A percentile compares a stretch with the other conserved stretches of the same genome.
Evolutionary conservation across 53 echinoderm and acorn worm genomes (phyloP).

Genomic region (Antedon mediterranea): DNA sequence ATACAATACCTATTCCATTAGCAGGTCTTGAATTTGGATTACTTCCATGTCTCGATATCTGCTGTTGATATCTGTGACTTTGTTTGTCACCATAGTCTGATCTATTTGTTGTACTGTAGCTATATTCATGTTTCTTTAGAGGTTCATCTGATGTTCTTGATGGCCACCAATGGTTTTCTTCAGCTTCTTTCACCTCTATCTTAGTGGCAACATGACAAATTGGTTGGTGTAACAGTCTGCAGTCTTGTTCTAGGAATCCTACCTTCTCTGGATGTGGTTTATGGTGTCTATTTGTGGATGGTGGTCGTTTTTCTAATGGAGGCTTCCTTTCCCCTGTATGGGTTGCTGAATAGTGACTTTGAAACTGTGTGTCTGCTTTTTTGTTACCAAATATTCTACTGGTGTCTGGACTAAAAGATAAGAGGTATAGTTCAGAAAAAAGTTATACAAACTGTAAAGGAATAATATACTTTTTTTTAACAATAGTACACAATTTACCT

Average conservation of each 20-base stretch:
- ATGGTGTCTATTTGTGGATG: slow-evolving; percentile 25
- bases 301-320: not conserved
- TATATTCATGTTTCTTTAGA: slow-evolving; percentile 29
- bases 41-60: slow-evolving; percentile 56
- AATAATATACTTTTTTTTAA: too few relatives aligned
- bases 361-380: not conserved
- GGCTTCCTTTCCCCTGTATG: not conserved
- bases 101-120: slow-evolving; percentile 47
- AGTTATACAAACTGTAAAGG: too few relatives aligned
- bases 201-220: slow-evolving; percentile 79
- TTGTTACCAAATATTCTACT: not conserved
- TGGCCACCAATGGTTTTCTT: slow-evolving; percentile 52
- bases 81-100: slow-evolving; percentile 31
- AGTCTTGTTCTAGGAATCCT: slow-evolving; percentile 74
- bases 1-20: slow-evolving; percentile 59
- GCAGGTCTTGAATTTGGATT: slow-evolving; percentile 38
- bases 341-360: not conserved
- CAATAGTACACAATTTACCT: too few relatives aligned
- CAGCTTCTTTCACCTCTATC: slow-evolving; percentile 9
- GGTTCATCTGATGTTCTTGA: slow-evolving; percentile 12
- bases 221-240: slow-evolving; percentile 57
- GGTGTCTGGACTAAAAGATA: not conserved
- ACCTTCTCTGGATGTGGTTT: slow-evolving; percentile 72
- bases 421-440: too few relatives aligned
- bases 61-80: not conserved